These are phyloP conservation scores for Myiotriccus ornatus DNA, from an alignment of 2,797 vertebrate genomes.

Conservation along the genomic window DNA sequence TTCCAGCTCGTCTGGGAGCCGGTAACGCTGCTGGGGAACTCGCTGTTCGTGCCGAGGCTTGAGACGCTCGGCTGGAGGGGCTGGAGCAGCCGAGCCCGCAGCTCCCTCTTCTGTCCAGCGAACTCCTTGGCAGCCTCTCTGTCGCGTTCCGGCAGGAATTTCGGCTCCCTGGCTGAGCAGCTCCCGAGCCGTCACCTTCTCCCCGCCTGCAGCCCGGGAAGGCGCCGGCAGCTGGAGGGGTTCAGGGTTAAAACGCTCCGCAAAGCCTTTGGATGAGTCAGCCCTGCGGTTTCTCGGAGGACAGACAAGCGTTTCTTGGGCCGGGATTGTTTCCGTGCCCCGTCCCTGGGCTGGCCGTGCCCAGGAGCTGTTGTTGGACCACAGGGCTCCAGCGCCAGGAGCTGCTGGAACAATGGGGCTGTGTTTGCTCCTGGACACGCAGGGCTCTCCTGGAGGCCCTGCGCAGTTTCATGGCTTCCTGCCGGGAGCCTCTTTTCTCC, in stretches of 20 bases:
- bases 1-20: conserved; percentile 42
- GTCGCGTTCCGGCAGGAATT: background rate
- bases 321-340: background rate
- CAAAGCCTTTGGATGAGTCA: background rate
- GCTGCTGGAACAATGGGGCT: background rate
- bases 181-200: background rate
- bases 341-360: background rate
- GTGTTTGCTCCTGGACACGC: background rate
- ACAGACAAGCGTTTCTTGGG: background rate
- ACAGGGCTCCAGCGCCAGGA: background rate
- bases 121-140: background rate
- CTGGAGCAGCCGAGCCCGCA: background rate
- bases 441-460: background rate
- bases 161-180: background rate
- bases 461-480: background rate
- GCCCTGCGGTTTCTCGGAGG: background rate
- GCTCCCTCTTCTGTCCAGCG: conserved; percentile 67
- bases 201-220: background rate
- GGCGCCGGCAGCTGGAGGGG: background rate
- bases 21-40: conserved; percentile 9
- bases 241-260: background rate
- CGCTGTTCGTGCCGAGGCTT: background rate
- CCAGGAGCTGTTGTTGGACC: background rate
- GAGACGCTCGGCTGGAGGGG: background rate
- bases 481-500: background rate